Conservation (phyloP, 2,797 vertebrate species). For the Peromyscus eremicus region DNA sequence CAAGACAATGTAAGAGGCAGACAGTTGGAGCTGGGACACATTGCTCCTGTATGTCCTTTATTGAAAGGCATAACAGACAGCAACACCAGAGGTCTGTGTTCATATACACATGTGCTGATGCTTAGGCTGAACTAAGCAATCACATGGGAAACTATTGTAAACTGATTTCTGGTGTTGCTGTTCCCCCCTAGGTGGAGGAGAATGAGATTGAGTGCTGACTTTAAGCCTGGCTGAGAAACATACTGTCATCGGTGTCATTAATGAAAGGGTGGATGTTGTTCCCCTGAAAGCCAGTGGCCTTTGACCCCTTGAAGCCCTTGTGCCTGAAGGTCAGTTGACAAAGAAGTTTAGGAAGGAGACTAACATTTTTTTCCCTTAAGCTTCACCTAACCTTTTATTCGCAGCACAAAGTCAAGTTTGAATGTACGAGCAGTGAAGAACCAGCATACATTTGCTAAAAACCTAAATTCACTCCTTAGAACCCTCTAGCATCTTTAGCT, state of each 20-base stretch:
- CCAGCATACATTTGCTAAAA: constrained; percentile 77
- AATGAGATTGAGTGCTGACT: constrained; percentile 91
- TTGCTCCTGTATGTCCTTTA: constrained; percentile 73
- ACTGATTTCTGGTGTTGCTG: constrained; percentile 98
- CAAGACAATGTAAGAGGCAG: constrained; percentile 71
- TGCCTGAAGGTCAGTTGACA: constrained; percentile 91
- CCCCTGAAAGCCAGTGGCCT: constrained; percentile 90
- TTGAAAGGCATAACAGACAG: constrained; percentile 80
- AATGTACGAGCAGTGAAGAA: constrained; percentile 77
- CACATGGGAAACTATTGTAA: constrained; percentile 90
- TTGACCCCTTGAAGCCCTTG: constrained; percentile 89
- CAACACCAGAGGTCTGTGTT: constrained; percentile 90
- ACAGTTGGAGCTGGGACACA: constrained; percentile 68
- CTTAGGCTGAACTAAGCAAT: constrained; percentile 94
- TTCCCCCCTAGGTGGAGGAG: constrained; percentile 92
- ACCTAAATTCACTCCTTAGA: constrained; percentile 39
- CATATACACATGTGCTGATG: constrained; percentile 90
- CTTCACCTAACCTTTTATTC: constrained; percentile 84
- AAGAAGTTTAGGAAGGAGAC: constrained; percentile 87
- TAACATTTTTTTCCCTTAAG: constrained; percentile 78
- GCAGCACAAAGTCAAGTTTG: constrained; percentile 79
- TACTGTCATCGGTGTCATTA: constrained; percentile 92
- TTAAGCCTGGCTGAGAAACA: constrained; percentile 99
- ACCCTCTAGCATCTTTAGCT: constrained; percentile 72
- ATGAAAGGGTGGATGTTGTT: constrained; percentile 89